phyloP scores from a whole-genome alignment of 2,888 invertebrate genomes.

The Tetrapedia diversipes region DNA sequence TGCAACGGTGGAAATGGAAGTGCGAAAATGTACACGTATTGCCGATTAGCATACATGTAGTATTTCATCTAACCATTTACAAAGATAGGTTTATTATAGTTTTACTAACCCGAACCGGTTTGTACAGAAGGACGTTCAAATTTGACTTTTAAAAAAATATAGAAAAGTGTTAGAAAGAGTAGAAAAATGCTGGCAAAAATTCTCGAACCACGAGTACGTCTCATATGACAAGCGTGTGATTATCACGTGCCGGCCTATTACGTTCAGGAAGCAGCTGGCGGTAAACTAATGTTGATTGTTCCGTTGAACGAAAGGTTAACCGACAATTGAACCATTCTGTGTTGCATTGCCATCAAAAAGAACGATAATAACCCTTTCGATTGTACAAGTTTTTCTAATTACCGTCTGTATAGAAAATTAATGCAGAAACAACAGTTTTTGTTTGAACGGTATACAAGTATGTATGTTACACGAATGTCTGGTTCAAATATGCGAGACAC shows the following conservation, averaged over 20 bases:
- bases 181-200: slow-evolving; percentile 32
- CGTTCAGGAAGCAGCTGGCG: slow-evolving; percentile 74
- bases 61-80: no score
- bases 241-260: slow-evolving; percentile 64
- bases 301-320: slow-evolving; percentile 75
- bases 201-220: slow-evolving; percentile 27
- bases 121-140: no score
- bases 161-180: background rate
- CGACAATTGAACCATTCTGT: slow-evolving; percentile 77
- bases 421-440: background rate
- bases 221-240: slow-evolving; percentile 53
- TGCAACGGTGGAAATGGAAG: no score
- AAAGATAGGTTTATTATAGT: no score
- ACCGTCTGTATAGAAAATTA: background rate
- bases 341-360: slow-evolving; percentile 69
- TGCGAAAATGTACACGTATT: no score
- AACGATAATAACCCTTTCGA: slow-evolving; percentile 57
- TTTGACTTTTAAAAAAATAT: no score
- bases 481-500: background rate
- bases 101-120: no score
- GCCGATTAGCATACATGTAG: no score
- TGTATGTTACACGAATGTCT: background rate
- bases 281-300: slow-evolving; percentile 76
- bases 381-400: slow-evolving; percentile 25
- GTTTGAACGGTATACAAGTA: background rate